Base-by-base conservation (phyloP, 1,140 invertebrate genomes). In the Galleria mellonella region DNA sequence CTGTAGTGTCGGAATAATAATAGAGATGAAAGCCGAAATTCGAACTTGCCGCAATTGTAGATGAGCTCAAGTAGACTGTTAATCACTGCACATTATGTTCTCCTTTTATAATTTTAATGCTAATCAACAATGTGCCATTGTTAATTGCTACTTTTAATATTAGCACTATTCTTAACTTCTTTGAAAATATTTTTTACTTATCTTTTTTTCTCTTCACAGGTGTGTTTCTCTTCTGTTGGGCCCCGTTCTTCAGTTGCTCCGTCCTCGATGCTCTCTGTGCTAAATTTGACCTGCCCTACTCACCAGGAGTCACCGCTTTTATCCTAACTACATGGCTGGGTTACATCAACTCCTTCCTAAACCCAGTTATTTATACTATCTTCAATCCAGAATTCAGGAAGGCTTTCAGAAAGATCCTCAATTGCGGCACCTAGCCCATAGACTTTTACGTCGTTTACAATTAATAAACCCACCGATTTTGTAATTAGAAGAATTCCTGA, bases 331-430 rank as follows among this genome's bases (percentile, higher is more conserved):
- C 97, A 1, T 99, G 98, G 98, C 89, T 99, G 28, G 98, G 98
- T 35, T 99, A 99, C 87, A 97, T 99, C 88, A 99, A 99, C 88
- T 98, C 93, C 70, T 98, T 97, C 72, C 94, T 99, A 46, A 99
- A 99, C 88, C 97, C 97, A 2, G 94, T 99, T 51, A 99, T 99
- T 79, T 99, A 99, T 83, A 99, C 98, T 31, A 98, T 99, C 70
- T 99, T 99, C 89, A 99, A 99, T 88, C 95, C 96, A 2, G 98
- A 99, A 86, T 99, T 99, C 87, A 90, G 98, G 46, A 98, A 99
- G 89, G 98, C 98, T 28, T 99, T 99, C 87, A 96, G 97, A 72
- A 98, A 97, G 84, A 91, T 99, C 47, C 92, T 98, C 81, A 88
- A 88, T 52, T 86, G 90, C 58, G 89, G 90, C 53, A 84, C 85